Evolutionary conservation across 2,113 vertebrate species (phyloP).

Genomic region (Sitta europaea): DNA sequence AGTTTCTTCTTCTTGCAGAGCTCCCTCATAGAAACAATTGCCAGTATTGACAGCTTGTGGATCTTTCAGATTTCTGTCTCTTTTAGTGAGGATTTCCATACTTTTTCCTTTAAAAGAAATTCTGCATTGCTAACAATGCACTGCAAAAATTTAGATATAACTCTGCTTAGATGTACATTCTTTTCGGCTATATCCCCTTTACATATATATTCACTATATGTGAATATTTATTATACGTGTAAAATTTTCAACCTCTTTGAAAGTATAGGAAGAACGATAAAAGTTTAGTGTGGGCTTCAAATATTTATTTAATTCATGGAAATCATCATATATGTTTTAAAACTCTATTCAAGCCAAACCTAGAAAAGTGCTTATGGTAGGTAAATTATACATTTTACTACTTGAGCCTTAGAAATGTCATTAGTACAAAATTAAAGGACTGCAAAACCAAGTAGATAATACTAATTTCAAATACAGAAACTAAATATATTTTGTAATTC

Average conservation of each 20-base stretch:
- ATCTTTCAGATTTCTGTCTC: neutral
- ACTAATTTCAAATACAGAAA: slow-evolving; percentile 74
- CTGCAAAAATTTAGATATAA: neutral
- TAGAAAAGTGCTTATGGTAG: slow-evolving; percentile 64
- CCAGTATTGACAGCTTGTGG: neutral
- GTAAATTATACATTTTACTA: slow-evolving; percentile 74
- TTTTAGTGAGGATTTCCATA: neutral
- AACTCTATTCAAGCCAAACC: slow-evolving; percentile 65
- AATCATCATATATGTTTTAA: slow-evolving; percentile 66
- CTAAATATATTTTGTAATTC: slow-evolving; percentile 72
- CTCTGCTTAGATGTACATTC: neutral
- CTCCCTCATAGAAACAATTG: neutral
- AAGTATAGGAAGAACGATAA: slow-evolving; percentile 29
- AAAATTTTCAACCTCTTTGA: neutral
- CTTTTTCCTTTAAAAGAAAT: neutral
- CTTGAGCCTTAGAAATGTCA: slow-evolving; percentile 58
- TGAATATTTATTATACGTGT: neutral
- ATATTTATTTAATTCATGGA: slow-evolving; percentile 71
- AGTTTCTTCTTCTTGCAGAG: neutral
- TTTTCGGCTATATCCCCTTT: neutral
- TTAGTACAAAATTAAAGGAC: slow-evolving; percentile 74
- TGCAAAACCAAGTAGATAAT: slow-evolving; percentile 73
- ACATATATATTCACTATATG: neutral
- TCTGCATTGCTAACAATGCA: neutral
- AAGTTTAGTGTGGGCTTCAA: slow-evolving; percentile 47